phyloP scores from a whole-genome alignment of 2,888 invertebrate genomes.

The Phortica magna region DNA sequence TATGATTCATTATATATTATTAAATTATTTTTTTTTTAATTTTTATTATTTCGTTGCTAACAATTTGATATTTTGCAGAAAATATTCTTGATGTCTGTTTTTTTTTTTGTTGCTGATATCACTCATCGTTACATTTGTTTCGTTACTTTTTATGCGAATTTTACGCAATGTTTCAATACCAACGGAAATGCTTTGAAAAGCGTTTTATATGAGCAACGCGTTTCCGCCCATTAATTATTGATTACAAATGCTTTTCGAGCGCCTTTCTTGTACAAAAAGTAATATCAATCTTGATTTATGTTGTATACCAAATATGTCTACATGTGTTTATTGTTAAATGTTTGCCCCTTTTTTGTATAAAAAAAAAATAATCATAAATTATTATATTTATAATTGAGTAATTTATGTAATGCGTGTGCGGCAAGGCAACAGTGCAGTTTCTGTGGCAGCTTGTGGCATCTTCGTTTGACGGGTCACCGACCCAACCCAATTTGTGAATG shows the following conservation, averaged over 20 bases:
- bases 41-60: neutral
- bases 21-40: neutral
- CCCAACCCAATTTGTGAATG: slow-evolving; percentile 53
- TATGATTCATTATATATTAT: no score
- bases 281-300: slow-evolving; percentile 10
- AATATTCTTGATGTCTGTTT: neutral
- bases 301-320: slow-evolving; percentile 2
- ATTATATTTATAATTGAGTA: slow-evolving; percentile 57
- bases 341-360: neutral
- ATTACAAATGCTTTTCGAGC: neutral
- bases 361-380: slow-evolving; percentile 17
- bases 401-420: slow-evolving; percentile 46
- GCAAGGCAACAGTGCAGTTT: slow-evolving; percentile 13
- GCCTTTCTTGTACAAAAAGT: neutral
- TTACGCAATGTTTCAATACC: neutral
- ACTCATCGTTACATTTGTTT: neutral
- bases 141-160: neutral
- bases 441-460: slow-evolving; percentile 13
- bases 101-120: neutral
- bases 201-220: neutral
- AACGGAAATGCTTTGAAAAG: neutral
- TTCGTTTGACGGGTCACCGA: slow-evolving; percentile 52
- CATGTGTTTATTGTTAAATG: neutral
- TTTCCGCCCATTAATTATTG: slow-evolving; percentile 3
- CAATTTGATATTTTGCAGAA: neutral